A percentile compares a stretch with the other conserved stretches of the same genome.
Evolutionary conservation across 2,113 vertebrate genomes (phyloP).

Genomic region (Megaceryle torquata): DNA sequence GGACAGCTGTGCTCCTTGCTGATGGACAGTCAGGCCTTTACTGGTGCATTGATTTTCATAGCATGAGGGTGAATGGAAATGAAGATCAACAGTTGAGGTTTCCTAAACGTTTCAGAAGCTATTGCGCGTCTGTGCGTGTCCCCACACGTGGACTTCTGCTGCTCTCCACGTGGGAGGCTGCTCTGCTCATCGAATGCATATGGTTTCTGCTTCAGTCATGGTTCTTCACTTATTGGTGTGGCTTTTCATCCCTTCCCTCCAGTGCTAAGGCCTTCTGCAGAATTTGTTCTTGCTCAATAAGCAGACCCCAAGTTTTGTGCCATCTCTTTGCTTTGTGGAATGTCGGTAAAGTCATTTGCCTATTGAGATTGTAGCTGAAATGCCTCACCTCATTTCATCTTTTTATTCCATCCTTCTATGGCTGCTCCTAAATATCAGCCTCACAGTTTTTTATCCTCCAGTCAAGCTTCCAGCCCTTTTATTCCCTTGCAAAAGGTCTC

Average conservation of each 20-base stretch:
- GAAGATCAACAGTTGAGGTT: background rate
- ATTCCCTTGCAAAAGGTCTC: background rate
- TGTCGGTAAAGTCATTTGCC: background rate
- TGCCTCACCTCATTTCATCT: background rate
- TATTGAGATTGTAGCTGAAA: background rate
- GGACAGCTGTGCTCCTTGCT: background rate
- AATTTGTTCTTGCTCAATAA: background rate
- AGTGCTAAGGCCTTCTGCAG: background rate
- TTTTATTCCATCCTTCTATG: background rate
- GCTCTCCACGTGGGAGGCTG: accelerated
- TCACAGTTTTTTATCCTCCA: accelerated
- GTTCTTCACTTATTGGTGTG: background rate
- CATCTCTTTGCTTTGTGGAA: background rate
- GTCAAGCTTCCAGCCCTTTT: background rate
- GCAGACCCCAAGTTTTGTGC: background rate
- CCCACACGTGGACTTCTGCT: background rate
- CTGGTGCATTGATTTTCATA: background rate
- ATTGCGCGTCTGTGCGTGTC: background rate
- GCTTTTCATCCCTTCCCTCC: background rate
- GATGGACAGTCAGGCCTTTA: background rate
- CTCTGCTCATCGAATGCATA: background rate
- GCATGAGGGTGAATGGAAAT: background rate
- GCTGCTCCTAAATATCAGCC: background rate
- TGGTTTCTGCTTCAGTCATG: background rate
- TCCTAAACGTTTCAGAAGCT: background rate